These are phyloP conservation scores for Nestor notabilis DNA, from an alignment of 2,113 vertebrate genomes.

Conservation along the genomic window DNA sequence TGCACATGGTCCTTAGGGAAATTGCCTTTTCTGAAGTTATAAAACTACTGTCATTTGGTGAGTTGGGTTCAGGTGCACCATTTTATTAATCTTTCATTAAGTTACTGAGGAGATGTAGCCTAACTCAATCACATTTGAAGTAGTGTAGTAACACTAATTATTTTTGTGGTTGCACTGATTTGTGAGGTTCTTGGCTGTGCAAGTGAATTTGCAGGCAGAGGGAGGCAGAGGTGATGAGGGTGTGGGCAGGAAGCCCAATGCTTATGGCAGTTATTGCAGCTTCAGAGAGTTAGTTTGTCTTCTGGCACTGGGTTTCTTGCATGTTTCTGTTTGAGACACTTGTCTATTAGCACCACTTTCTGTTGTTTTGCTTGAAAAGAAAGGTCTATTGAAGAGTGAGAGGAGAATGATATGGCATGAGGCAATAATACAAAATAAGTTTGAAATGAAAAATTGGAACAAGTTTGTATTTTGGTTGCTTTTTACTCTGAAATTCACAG, in stretches of 20 bases:
- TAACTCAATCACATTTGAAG: neutral
- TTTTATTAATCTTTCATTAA: neutral
- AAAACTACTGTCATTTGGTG: neutral
- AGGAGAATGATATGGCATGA: accelerated
- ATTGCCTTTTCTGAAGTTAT: constrained; percentile 51
- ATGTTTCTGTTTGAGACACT: accelerated
- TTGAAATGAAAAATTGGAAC: neutral
- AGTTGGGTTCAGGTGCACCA: neutral
- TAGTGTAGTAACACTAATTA: neutral
- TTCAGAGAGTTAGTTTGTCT: neutral
- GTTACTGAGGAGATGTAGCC: neutral
- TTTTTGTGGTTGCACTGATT: accelerated
- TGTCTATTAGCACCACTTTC: accelerated
- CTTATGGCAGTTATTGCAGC: neutral
- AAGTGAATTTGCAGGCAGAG: neutral
- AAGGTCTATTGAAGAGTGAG: accelerated
- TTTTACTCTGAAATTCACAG: neutral
- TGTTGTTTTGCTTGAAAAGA: accelerated
- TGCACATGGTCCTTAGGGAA: constrained; percentile 57
- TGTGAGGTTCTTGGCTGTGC: neutral
- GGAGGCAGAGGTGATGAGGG: neutral
- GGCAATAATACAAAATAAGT: accelerated
- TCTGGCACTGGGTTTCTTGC: neutral
- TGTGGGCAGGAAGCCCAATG: neutral
- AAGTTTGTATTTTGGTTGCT: neutral